phyloP scores from a whole-genome alignment of 1,140 invertebrate species.

The Conus betulinus region DNA sequence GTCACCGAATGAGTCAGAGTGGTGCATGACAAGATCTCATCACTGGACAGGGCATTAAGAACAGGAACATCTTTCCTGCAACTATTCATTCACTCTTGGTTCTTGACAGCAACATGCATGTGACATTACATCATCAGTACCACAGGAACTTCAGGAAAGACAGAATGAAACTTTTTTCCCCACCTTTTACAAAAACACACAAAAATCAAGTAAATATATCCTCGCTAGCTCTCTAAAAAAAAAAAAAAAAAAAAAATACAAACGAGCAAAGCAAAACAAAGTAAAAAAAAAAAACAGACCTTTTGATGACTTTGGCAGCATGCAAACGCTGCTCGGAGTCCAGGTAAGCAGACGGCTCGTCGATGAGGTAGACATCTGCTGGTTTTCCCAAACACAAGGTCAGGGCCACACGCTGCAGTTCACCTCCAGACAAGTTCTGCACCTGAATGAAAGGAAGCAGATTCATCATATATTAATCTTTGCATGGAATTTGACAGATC shows the following conservation, averaged over 20 bases:
- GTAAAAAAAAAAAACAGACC: constrained; percentile 77
- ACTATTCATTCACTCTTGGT: no score
- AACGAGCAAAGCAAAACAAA: not conserved
- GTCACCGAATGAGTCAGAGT: not conserved
- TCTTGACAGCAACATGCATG: no score
- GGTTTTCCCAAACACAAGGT: constrained; percentile 98
- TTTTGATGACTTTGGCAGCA: constrained; percentile 98
- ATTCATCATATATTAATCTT: no score
- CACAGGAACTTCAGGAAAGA: no score
- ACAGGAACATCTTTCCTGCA: no score
- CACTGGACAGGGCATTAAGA: not conserved
- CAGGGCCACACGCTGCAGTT: constrained; percentile 97
- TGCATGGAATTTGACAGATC: no score
- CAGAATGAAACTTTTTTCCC: not conserved
- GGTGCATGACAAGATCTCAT: constrained; percentile 21
- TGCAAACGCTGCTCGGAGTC: constrained; percentile 99
- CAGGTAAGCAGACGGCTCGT: constrained; percentile 99
- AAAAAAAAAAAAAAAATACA: not conserved
- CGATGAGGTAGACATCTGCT: constrained; percentile 99
- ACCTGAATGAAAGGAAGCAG: constrained; percentile 76
- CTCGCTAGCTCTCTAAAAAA: not conserved
- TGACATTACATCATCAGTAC: no score
- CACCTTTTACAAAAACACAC: not conserved
- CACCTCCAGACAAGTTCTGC: constrained; percentile 99
- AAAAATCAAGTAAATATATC: not conserved